A percentile compares a stretch with the other conserved stretches of the same genome.
Conservation (phyloP, 2,113 vertebrate genomes). For the Salvelinus sp. region DNA sequence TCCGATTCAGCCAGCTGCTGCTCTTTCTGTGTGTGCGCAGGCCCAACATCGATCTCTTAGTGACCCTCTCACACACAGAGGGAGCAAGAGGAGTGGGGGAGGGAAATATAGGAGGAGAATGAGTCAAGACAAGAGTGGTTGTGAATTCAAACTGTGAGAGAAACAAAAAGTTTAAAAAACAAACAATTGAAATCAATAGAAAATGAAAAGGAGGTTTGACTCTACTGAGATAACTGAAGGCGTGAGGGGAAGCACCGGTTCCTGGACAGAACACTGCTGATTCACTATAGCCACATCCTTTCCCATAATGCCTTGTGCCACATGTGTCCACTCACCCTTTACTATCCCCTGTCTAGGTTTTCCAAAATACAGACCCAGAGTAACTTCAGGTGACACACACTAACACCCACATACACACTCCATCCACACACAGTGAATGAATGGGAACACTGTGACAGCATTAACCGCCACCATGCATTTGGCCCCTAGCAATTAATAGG, state of each 20-base stretch:
- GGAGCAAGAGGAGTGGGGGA: constrained; percentile 9
- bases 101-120: not conserved
- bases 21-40: constrained; percentile 45
- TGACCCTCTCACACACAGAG: not conserved
- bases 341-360: not conserved
- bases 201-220: not conserved
- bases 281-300: not conserved
- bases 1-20: constrained; percentile 65
- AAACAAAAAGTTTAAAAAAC: not conserved
- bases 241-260: too few relatives aligned
- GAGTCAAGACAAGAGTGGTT: not conserved
- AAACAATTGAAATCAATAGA: not conserved
- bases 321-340: not conserved
- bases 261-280: too few relatives aligned
- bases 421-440: constrained; percentile 58
- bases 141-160: too few relatives aligned
- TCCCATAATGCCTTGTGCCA: not conserved
- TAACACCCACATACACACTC: constrained; percentile 32
- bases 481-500: constrained; percentile 65
- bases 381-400: not conserved
- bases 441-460: constrained; percentile 59
- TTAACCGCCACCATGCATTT: constrained; percentile 63
- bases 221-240: not conserved
- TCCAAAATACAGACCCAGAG: not conserved
- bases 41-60: constrained; percentile 62